phyloP scores from a whole-genome alignment of 2,113 vertebrate species.

The Ctenodactylus gundi region DNA sequence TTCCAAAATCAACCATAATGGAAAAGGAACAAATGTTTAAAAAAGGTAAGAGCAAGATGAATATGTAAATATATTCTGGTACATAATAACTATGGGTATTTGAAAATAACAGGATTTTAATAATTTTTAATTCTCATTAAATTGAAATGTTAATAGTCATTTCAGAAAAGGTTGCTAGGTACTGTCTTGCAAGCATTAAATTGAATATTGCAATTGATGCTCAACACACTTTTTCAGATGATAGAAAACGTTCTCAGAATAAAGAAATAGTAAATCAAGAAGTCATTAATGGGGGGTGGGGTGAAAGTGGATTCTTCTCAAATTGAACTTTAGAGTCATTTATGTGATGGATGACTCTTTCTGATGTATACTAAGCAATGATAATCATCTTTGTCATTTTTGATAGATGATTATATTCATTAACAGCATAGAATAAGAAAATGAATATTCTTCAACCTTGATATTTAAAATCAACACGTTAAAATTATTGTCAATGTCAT shows the following conservation, averaged over 20 bases:
- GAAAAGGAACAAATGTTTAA: not conserved
- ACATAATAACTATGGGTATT: constrained; percentile 5
- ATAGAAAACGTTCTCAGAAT: constrained; percentile 33
- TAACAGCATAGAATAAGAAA: constrained; percentile 32
- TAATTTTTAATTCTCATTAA: constrained; percentile 44
- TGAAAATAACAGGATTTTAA: constrained; percentile 38
- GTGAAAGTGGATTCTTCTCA: constrained; percentile 47
- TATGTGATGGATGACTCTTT: constrained; percentile 29
- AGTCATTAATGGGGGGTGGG: not conserved
- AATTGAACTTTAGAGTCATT: not conserved
- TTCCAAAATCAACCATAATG: not conserved
- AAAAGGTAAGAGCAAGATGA: not conserved
- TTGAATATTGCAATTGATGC: constrained; percentile 56
- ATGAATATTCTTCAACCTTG: not conserved
- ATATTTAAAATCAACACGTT: constrained; percentile 25
- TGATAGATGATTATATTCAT: constrained; percentile 8
- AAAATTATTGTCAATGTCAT: constrained; percentile 29
- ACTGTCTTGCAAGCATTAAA: constrained; percentile 51
- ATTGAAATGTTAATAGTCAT: constrained; percentile 51
- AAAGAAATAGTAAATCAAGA: constrained; percentile 23
- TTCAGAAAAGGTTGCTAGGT: constrained; percentile 28
- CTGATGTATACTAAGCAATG: constrained; percentile 25
- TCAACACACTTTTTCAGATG: constrained; percentile 34
- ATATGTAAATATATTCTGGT: not conserved
- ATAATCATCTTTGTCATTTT: constrained; percentile 36